These are phyloP conservation scores for Hycleus phaleratus DNA, from an alignment of 1,140 invertebrate species.

Conservation along the genomic window DNA sequence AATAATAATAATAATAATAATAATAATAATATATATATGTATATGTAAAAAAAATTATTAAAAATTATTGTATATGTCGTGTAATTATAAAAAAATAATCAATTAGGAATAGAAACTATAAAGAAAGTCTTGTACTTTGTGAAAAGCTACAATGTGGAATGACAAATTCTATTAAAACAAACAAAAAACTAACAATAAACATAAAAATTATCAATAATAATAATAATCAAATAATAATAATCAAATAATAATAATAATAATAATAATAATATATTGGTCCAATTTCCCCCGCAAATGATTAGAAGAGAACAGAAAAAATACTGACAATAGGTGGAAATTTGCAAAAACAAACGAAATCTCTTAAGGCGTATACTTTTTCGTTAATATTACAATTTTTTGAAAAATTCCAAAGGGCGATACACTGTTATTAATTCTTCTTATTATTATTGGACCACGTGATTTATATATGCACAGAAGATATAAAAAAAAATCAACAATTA, in stretches of 20 bases:
- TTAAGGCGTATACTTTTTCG: conserved; percentile 6
- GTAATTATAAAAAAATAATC: conserved; percentile 38
- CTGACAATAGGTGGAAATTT: too few species aligned
- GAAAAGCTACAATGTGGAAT: conserved; percentile 34
- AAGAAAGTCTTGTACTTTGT: conserved; percentile 36
- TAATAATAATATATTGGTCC: too few species aligned
- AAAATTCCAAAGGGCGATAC: not conserved
- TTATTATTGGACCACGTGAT: not conserved
- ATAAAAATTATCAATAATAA: not conserved
- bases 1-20: conserved; percentile 34
- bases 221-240: too few species aligned
- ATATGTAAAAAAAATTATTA: conserved; percentile 36
- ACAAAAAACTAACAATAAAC: conserved; percentile 4
- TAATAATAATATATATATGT: conserved; percentile 11
- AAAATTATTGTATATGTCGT: conserved; percentile 11
- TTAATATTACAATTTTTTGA: not conserved
- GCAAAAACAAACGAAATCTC: too few species aligned
- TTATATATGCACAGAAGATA: not conserved
- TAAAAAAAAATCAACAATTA: not conserved
- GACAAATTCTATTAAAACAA: conserved; percentile 27
- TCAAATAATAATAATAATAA: too few species aligned
- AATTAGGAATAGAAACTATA: conserved; percentile 35
- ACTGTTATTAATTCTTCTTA: not conserved
- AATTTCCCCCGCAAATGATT: too few species aligned
- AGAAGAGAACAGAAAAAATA: too few species aligned